Evolutionary conservation across 2,888 invertebrate genomes (phyloP), one percentile per base, ranked within the genome.

Genomic region (Plusia festucae): DNA sequence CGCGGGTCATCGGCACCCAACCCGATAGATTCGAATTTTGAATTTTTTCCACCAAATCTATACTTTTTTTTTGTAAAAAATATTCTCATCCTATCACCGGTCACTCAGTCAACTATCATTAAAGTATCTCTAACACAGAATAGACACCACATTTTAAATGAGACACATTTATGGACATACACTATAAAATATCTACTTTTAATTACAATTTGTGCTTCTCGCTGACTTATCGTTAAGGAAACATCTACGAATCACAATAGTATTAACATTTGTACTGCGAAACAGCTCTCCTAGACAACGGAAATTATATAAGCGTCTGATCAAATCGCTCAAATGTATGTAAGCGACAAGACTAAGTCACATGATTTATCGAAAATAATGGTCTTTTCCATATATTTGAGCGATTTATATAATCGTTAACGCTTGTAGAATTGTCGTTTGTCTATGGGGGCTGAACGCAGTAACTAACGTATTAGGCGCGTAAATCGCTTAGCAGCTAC

Each of bases 61-160:
- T 75, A 84, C 83, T 84, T 79, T 85, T 84, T 82, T 92, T 90
- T 90, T 88, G 91, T 94, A 94, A 92, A 93, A 93, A 95, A 94
- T 93, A 94, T 91, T 89, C 88, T 88, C 90, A 87, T 87, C 89
- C 84, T 90, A 89, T 91, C 92, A 88, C 87, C 90, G 82, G 81
- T 85, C 92, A 90, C 89, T 93, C 94, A 92, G 91, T 94, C 94
- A 90, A 82, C 93, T 93, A 93, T 91, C 67, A 91, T 87, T 91
- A 90, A 89, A 92, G 90, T 91, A 91, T 86, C 82, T 90, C 94
- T 94, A 94, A 94, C 93, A 94, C 91, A 86, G 90, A 93, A 83
- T 93, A 95, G 94, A 95, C 94, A 95, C 94, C 94, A 94, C 95
- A 92, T 93, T 93, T 92, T 92, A 94, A 93, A 92, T 92, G 89